phyloP scores from a whole-genome alignment of 2,797 vertebrate species.

The Cryptoblepharus egeriae region DNA sequence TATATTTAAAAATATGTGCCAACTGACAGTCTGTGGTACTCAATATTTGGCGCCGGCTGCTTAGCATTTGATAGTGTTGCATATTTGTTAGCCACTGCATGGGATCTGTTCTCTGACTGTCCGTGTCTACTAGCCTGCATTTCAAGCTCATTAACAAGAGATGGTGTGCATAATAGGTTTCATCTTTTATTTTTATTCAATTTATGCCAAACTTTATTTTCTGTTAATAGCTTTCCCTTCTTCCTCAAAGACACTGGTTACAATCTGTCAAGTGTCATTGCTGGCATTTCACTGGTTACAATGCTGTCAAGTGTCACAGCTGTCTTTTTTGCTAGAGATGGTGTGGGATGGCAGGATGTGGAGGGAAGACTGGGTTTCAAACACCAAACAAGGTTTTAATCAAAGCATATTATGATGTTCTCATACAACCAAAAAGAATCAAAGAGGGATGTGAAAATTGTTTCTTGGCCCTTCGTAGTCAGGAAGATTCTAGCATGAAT shows the following conservation, averaged over 20 bases:
- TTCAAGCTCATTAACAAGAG: background rate
- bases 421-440: background rate
- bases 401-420: background rate
- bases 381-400: background rate
- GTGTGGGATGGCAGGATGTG: background rate
- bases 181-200: conserved; percentile 6
- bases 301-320: conserved; percentile 40
- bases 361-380: background rate
- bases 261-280: background rate
- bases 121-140: background rate
- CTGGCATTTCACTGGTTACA: conserved; percentile 38
- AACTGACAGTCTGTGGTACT: background rate
- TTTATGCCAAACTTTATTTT: background rate
- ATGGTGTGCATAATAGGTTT: background rate
- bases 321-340: conserved; percentile 31
- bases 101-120: background rate
- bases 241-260: conserved; percentile 43
- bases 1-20: background rate
- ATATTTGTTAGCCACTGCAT: background rate
- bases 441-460: background rate
- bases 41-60: conserved; percentile 10
- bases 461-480: background rate
- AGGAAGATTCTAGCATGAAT: background rate
- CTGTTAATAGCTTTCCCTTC: background rate
- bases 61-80: conserved; percentile 20